Conservation (phyloP, 2,113 vertebrate genomes). For the Rhabdornis inornatus region DNA sequence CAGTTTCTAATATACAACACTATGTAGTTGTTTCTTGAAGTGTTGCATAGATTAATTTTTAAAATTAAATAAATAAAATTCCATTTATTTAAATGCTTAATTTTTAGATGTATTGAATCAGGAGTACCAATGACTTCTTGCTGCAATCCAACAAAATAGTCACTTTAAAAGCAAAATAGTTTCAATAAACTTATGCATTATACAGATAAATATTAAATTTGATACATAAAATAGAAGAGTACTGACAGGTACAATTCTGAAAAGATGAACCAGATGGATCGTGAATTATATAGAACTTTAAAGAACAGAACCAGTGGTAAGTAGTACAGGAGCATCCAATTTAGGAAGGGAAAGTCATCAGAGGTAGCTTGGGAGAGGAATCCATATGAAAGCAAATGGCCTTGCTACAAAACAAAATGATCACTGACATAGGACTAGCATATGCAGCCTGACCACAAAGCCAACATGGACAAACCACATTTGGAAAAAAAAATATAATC, state of each 20-base stretch:
- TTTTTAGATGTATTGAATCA: conserved; percentile 40
- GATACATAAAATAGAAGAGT: conserved; percentile 67
- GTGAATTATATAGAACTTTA: conserved; percentile 35
- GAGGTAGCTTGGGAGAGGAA: conserved; percentile 83
- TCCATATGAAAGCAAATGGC: conserved; percentile 70
- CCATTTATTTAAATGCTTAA: conserved; percentile 54
- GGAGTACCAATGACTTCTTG: conserved; percentile 59
- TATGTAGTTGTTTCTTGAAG: conserved; percentile 77
- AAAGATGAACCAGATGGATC: conserved; percentile 29
- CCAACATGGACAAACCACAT: conserved; percentile 69
- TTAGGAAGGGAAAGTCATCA: conserved; percentile 66
- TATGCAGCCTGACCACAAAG: conserved; percentile 72
- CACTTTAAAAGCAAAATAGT: conserved; percentile 60
- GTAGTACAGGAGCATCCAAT: conserved; percentile 44
- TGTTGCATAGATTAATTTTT: conserved; percentile 89
- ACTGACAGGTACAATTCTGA: conserved; percentile 54
- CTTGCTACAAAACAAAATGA: conserved; percentile 65
- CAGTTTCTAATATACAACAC: conserved; percentile 82
- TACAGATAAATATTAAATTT: conserved; percentile 61
- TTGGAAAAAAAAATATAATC: conserved; percentile 71
- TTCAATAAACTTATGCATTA: conserved; percentile 60
- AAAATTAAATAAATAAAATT: conserved; percentile 72
- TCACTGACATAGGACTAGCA: conserved; percentile 71
- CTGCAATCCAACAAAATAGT: conserved; percentile 64
- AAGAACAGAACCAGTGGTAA: conserved; percentile 53